Evolutionary conservation across 2,797 vertebrate genomes (phyloP), one percentile per base, ranked within the genome.

Genomic region (Fistularia tabacaria): DNA sequence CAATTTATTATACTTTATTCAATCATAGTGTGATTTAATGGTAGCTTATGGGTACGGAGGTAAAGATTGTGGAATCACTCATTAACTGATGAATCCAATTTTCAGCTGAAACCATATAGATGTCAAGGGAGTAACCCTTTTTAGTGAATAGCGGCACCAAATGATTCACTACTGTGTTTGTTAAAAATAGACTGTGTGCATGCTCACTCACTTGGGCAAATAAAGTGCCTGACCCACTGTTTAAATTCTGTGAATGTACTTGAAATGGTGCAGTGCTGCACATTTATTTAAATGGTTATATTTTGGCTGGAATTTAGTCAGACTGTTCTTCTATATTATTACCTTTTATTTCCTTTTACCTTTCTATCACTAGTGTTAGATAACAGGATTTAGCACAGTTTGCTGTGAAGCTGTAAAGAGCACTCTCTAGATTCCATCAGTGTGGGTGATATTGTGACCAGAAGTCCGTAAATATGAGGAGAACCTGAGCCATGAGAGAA

Each of bases 391-490:
- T n/a, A 43, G 44, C 2, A 25, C 66, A 15, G 53, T 42, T n/a
- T n/a, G 49, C 36, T 47, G 12, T 8, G 6, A 61, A 51, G 53
- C 63, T 58, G 7, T 39, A 38, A 51, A 71, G 40, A 58, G 36
- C 1, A 9, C 38, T 52, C 38, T 52, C 25, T 49, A 9, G 9
- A 48, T 42, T 67, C 39, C 11, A 45, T 77, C 48, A 62, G 42
- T 58, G 48, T 54, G 45, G 65, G 38, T 62, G 64, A 71, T 58
- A 43, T 36, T 51, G 25, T 54, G 64, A 78, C 76, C 71, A 79
- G 68, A 73, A 57, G 59, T n/a, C 54, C 68, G 58, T 76, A 70
- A 80, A 79, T 81, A 59, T 55, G 50, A 74, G 40, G 63, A 76
- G 63, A 74, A 64, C 64, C 64, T 59, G 69, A 56, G 59, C 13